Base-by-base conservation (phyloP, 1,140 invertebrate genomes). In the Phthorimaea operculella region DNA sequence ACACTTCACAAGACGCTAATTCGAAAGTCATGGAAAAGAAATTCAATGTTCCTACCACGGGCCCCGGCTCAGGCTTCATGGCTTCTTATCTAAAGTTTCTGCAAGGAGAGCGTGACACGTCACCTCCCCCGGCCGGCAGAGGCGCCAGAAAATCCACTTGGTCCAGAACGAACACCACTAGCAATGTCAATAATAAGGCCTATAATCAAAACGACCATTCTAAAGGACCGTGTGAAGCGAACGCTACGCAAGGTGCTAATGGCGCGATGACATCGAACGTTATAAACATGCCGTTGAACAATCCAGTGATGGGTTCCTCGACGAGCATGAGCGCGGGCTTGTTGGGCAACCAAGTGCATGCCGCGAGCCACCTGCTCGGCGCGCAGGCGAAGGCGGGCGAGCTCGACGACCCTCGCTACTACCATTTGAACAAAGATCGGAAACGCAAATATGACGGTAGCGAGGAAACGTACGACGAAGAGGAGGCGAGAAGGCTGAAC, bases 51-150 rank as follows among this genome's bases (percentile, higher is more conserved):
- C 86, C 85, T 58, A 86, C 84, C 63, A 89, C 86, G 75, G 90
- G 87, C 76, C 90, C 88, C 63, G 90, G 91, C 64, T 89, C 90
- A 28, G 91, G 92, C 57, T 94, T 94, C 76, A 94, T 94, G 92
- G 92, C 90, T 63, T 94, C 92, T 79, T 94, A 93, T 85, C 85
- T 94, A 42, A 94, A 93, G 73, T 94, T 94, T 80, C 83, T 94
- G 63, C 92, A 94, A 87, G 93, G 93, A 50, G 92, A 94, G 69
- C 87, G 91, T 28, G 92, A 94, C 54, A 89, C 90, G 34, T 93
- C 92, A 63, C 91, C 92, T n/a, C 91, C 92, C 33, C 90, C 92
- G 11, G 85, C 87, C 48, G 86, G 87, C 60, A 85, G 90, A 66
- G 89, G 90, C 58, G 89, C 88, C 61, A 87, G 90, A 55, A 91